Conservation (phyloP, 2,113 vertebrate genomes). For the Lepus europaeus region DNA sequence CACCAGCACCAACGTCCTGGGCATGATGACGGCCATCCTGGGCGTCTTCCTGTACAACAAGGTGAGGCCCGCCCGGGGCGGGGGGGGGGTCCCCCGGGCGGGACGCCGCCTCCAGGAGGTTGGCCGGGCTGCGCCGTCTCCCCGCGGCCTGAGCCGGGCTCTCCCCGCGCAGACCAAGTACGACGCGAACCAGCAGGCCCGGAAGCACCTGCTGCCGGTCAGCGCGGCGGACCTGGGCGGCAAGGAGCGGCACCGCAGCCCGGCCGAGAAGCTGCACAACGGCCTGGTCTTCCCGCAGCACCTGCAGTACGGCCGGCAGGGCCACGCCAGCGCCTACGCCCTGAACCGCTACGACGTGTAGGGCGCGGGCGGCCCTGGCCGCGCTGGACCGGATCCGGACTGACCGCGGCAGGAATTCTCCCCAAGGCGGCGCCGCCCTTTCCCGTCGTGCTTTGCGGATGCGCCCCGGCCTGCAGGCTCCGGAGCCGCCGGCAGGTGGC, state of each 20-base stretch:
- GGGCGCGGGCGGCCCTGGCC: constrained; percentile 4
- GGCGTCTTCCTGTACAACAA: constrained; percentile 99
- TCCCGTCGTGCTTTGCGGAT: too few relatives aligned
- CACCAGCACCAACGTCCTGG: constrained; percentile 93
- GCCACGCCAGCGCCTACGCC: constrained; percentile 88
- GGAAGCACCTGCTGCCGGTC: constrained; percentile 94
- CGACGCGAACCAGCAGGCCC: constrained; percentile 92
- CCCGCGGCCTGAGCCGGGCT: too few relatives aligned
- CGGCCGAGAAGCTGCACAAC: constrained; percentile 91
- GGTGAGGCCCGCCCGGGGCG: constrained; percentile 83
- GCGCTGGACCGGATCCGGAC: too few relatives aligned
- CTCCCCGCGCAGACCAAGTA: constrained; percentile 84
- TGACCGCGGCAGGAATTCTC: too few relatives aligned
- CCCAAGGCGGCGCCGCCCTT: too few relatives aligned
- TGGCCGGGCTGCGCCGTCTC: too few relatives aligned
- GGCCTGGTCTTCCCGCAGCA: constrained; percentile 92
- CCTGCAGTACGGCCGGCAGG: constrained; percentile 94
- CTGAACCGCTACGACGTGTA: constrained; percentile 95
- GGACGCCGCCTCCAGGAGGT: too few relatives aligned
- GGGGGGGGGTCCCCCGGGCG: background rate
- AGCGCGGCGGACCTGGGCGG: constrained; percentile 90
- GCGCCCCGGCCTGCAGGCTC: too few relatives aligned
- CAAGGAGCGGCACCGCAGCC: constrained; percentile 86
- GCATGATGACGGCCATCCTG: constrained; percentile 98
- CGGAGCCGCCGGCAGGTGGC: too few relatives aligned